Conservation (phyloP, 2,888 invertebrate species). For the Volucella bombylans region DNA sequence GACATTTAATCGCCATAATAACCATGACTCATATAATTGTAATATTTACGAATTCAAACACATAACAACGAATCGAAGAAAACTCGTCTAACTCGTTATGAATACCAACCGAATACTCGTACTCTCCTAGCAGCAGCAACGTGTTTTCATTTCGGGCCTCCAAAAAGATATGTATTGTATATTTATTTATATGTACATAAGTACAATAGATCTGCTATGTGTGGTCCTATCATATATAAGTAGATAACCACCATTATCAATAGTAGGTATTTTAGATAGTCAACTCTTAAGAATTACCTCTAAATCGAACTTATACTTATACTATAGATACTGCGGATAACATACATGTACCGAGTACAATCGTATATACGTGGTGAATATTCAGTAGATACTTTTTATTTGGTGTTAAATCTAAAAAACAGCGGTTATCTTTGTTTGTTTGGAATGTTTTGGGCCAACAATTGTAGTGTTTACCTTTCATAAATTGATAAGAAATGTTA, state of each 20-base stretch:
- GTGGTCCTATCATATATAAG: neutral
- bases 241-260: conserved; percentile 14
- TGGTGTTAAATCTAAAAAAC: conserved; percentile 22
- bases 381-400: neutral
- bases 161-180: neutral
- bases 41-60: conserved; percentile 24
- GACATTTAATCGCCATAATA: conserved; percentile 40
- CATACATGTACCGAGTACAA: neutral
- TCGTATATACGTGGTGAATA: conserved; percentile 23
- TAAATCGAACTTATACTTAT: conserved; percentile 34
- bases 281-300: neutral
- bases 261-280: neutral
- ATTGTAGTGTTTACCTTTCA: conserved; percentile 38
- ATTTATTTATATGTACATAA: neutral
- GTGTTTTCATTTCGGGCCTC: neutral
- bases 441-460: conserved; percentile 7
- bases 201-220: neutral
- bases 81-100: conserved; percentile 41
- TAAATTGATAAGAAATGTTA: conserved; percentile 33
- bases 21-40: conserved; percentile 23
- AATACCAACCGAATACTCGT: neutral
- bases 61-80: conserved; percentile 6
- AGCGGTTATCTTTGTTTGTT: conserved; percentile 32
- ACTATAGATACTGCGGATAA: conserved; percentile 12
- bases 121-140: neutral